Evolutionary conservation across 2,888 invertebrate genomes (phyloP).

Genomic region (Drosophila differens): DNA sequence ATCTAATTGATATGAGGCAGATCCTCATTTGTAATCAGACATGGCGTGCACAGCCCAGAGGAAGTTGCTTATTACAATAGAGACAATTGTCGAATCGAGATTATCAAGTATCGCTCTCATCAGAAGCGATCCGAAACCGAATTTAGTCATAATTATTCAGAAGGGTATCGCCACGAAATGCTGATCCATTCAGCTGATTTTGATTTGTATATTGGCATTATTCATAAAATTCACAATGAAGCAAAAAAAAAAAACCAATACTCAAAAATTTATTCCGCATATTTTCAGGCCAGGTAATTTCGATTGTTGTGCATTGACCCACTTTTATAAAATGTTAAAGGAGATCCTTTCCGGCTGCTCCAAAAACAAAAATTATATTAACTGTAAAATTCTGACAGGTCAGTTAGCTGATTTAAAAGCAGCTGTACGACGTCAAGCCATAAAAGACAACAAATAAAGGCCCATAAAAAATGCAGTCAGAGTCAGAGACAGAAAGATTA

Average conservation of each 20-base stretch:
- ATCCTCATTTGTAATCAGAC: slow-evolving; percentile 12
- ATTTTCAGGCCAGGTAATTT: slow-evolving; percentile 38
- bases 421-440: slow-evolving; percentile 51
- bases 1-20: slow-evolving; percentile 38
- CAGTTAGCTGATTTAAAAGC: slow-evolving; percentile 75
- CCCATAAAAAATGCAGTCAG: slow-evolving; percentile 40
- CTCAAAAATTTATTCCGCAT: neutral
- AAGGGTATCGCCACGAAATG: neutral
- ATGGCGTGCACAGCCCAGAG: slow-evolving; percentile 29
- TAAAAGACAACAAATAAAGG: slow-evolving; percentile 51
- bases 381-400: slow-evolving; percentile 78
- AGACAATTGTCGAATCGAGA: neutral
- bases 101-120: slow-evolving; percentile 13
- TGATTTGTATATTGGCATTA: neutral
- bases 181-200: neutral
- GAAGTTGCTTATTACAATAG: slow-evolving; percentile 37
- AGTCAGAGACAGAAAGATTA: slow-evolving; percentile 69
- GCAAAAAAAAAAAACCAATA: neutral
- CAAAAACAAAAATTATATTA: slow-evolving; percentile 46
- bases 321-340: slow-evolving; percentile 35
- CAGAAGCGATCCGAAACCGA: neutral
- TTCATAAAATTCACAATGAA: neutral
- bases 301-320: slow-evolving; percentile 56
- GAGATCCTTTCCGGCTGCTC: slow-evolving; percentile 32
- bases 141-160: neutral